Base-by-base conservation (phyloP, 2,113 vertebrate genomes). In the Noturus placidus region DNA sequence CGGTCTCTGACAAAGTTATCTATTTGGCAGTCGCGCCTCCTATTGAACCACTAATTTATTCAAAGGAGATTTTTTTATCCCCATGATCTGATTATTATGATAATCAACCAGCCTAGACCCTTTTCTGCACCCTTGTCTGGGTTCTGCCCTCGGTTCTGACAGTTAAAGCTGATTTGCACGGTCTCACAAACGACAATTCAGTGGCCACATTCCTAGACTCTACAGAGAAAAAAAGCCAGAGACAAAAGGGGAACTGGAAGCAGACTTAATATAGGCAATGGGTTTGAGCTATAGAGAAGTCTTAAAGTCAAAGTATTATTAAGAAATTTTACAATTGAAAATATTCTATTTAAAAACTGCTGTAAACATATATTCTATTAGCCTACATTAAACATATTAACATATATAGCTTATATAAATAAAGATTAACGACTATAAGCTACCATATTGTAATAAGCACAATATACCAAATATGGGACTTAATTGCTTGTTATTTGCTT, bases 1-100 rank as follows among this genome's bases (percentile, higher is more conserved):
- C 89, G 63, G 90, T 89, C 88, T 86, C 93, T 95, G 95, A 95
- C 94, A 94, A 92, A 96, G 95, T 95, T 95, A 95, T 95, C 95
- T 96, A 93, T 95, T 94, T 96, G 94, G 95, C 95, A 95, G 95
- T 94, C 95, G 94, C 92, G 93, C 95, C 95, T 95, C 94, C 95
- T 95, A 95, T 96, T 95, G 93, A 96, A 94, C 38, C 89, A 83
- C 91, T 95, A 95, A 96, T 96, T 94, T 96, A 96, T 96, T 96
- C 95, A 96, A 95, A 96, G 94, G 95, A 95, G 95, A 95, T 95
- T 96, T 95, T 82, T 95, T 90, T 92, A 95, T 94, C 95, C 93
- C 92, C 92, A 91, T 92, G 93, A 93, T 94, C 92, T 94, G 92
- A 95, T 96, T 96, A 93, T 96, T 93, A 95, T 96, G 95, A 94